phyloP scores from a whole-genome alignment of 1,140 invertebrate species.

The Lordiphosa clarofinis region DNA sequence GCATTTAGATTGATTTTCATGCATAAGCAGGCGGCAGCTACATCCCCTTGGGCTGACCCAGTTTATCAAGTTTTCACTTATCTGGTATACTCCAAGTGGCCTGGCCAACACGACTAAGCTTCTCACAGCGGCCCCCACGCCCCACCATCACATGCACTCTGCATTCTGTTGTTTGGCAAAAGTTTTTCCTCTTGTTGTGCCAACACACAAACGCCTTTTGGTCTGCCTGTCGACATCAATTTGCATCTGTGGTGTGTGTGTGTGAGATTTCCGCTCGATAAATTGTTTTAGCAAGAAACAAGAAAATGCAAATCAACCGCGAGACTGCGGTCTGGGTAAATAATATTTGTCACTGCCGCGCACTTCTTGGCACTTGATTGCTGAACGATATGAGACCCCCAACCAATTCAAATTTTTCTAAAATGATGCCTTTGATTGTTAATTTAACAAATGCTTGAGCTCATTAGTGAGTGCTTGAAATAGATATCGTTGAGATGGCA shows the following conservation, averaged over 20 bases:
- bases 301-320: slow-evolving; percentile 32
- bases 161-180: slow-evolving; percentile 30
- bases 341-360: slow-evolving; percentile 28
- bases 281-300: slow-evolving; percentile 39
- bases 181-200: slow-evolving; percentile 44
- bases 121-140: neutral
- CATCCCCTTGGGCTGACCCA: slow-evolving; percentile 32
- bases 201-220: slow-evolving; percentile 43
- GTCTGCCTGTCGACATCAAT: slow-evolving; percentile 48
- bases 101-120: slow-evolving; percentile 32
- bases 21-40: slow-evolving; percentile 12
- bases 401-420: neutral
- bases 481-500: slow-evolving; percentile 18
- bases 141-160: slow-evolving; percentile 23
- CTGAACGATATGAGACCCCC: slow-evolving; percentile 59
- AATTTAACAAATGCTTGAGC: slow-evolving; percentile 32
- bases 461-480: slow-evolving; percentile 46
- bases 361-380: slow-evolving; percentile 46
- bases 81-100: slow-evolving; percentile 35
- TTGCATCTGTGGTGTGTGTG: slow-evolving; percentile 31
- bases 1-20: slow-evolving; percentile 58
- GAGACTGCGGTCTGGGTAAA: slow-evolving; percentile 11
- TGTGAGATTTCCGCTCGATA: slow-evolving; percentile 45
- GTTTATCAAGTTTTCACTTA: slow-evolving; percentile 56
- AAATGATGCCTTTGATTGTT: too few relatives aligned